Conservation (phyloP, 2,113 vertebrate species). For the Calonectris borealis region DNA sequence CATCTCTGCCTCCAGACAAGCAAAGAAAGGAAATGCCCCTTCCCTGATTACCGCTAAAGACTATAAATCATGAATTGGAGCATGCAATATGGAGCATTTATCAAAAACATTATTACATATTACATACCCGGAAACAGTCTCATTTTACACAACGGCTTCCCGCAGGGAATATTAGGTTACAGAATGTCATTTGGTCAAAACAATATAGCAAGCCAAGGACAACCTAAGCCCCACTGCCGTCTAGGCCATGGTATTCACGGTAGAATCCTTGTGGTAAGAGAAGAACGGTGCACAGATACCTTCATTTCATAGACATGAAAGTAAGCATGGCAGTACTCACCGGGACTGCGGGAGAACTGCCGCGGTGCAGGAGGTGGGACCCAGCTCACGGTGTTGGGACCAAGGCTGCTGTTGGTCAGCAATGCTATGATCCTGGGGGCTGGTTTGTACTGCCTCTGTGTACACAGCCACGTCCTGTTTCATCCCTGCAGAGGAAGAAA, state of each 20-base stretch:
- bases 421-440: background rate
- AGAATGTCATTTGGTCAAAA: background rate
- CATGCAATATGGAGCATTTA: background rate
- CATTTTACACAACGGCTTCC: background rate
- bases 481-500: background rate
- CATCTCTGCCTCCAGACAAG: background rate
- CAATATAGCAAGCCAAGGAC: background rate
- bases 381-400: background rate
- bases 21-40: background rate
- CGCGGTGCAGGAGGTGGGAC: background rate
- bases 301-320: background rate
- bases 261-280: background rate
- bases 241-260: fast-evolving
- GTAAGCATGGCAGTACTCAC: background rate
- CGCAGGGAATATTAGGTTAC: background rate
- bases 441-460: background rate
- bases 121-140: background rate
- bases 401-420: fast-evolving
- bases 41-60: background rate
- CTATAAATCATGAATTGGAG: background rate
- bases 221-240: background rate
- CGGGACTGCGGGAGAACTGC: background rate
- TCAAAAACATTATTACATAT: background rate
- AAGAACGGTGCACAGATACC: background rate
- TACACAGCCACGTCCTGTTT: background rate